Evolutionary conservation across 2,113 vertebrate species (phyloP).

Genomic region (Hoplias malabaricus): DNA sequence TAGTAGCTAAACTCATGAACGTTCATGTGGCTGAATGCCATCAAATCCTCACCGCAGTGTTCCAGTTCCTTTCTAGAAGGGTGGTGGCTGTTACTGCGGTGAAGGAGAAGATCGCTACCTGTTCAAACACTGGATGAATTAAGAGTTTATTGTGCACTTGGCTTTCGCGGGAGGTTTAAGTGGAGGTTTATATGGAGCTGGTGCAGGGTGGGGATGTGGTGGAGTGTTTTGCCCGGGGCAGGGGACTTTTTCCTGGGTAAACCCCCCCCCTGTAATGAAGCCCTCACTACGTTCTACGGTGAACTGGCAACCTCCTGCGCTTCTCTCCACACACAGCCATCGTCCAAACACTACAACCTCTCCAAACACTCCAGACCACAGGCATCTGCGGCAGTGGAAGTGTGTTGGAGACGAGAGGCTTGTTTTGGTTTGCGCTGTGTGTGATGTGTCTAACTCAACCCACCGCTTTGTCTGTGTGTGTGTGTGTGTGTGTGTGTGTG

Average conservation of each 20-base stretch:
- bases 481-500: background rate
- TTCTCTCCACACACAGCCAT: slow-evolving; percentile 2
- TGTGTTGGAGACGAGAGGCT: background rate
- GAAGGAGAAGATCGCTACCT: too few species aligned
- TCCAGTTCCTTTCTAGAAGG: too few species aligned
- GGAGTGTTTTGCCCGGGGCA: slow-evolving; percentile 14
- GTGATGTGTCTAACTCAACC: slow-evolving; percentile 42
- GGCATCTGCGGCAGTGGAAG: slow-evolving; percentile 35
- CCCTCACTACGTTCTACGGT: slow-evolving; percentile 32
- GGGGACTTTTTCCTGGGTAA: slow-evolving; percentile 19
- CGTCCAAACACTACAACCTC: slow-evolving; percentile 43
- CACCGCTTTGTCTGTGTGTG: slow-evolving; percentile 3
- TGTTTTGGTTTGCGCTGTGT: slow-evolving; percentile 19
- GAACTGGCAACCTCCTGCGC: slow-evolving; percentile 17
- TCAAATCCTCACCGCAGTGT: too few species aligned
- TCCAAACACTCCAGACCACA: slow-evolving; percentile 39
- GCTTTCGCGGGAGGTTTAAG: too few species aligned
- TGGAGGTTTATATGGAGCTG: slow-evolving; percentile 2
- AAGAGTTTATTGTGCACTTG: too few species aligned
- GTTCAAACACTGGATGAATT: too few species aligned
- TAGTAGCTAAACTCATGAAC: too few species aligned
- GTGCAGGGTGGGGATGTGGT: slow-evolving; percentile 9
- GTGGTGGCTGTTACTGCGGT: too few species aligned
- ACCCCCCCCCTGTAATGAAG: background rate
- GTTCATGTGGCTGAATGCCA: too few species aligned